Conservation (phyloP, 2,797 vertebrate species). For the Coilia nasus region DNA sequence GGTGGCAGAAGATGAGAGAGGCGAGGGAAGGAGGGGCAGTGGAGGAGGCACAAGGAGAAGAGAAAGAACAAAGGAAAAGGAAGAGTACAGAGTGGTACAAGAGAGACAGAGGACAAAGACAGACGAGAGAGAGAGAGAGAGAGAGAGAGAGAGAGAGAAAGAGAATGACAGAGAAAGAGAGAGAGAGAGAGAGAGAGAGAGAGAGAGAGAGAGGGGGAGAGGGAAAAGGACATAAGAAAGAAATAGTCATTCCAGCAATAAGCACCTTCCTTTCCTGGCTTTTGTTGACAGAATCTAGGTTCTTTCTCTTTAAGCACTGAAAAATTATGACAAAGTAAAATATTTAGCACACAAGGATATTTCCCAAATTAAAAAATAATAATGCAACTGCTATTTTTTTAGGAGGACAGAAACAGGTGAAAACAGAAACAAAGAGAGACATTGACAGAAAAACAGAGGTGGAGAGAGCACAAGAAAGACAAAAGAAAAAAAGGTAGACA, state of each 20-base stretch:
- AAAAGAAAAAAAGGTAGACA: background rate
- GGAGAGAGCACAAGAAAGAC: background rate
- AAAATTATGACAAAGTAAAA: background rate
- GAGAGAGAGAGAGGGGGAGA: slow-evolving; percentile 24
- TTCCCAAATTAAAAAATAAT: background rate
- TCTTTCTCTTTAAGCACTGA: background rate
- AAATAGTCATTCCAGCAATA: background rate
- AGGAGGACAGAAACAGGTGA: too few species aligned
- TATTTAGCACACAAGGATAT: background rate
- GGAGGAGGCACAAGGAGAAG: background rate
- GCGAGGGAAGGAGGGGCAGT: background rate
- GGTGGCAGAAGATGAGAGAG: slow-evolving; percentile 6
- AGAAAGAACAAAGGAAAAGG: slow-evolving; percentile 53
- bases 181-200: slow-evolving; percentile 29
- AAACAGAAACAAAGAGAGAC: too few species aligned
- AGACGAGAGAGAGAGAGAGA: too few species aligned
- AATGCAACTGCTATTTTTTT: background rate
- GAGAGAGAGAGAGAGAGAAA: slow-evolving; percentile 12
- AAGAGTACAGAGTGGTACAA: slow-evolving; percentile 28
- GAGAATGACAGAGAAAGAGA: slow-evolving; percentile 23
- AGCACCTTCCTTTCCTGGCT: background rate
- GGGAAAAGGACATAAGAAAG: background rate
- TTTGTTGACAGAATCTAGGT: background rate
- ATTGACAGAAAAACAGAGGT: too few species aligned
- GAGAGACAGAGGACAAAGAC: too few species aligned